These are phyloP conservation scores for Hyles euphorbiae DNA, from an alignment of 1,140 invertebrate species.

Conservation along the genomic window DNA sequence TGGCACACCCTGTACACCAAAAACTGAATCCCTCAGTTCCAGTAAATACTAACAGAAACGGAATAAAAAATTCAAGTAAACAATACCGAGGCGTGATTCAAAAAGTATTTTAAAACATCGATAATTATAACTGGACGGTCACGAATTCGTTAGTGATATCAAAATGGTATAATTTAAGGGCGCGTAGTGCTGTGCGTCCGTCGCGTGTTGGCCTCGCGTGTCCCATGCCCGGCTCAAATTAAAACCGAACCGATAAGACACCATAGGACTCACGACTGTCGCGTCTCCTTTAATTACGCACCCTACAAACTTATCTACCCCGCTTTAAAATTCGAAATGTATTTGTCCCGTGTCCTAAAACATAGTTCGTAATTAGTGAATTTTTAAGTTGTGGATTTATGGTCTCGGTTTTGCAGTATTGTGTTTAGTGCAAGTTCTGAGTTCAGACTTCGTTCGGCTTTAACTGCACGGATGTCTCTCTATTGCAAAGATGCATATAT, in stretches of 20 bases:
- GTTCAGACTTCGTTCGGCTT: no score
- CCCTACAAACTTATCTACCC: constrained; percentile 59
- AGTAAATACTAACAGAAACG: background rate
- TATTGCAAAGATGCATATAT: no score
- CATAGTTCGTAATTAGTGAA: background rate
- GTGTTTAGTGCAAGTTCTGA: no score
- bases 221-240: constrained; percentile 64
- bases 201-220: constrained; percentile 63
- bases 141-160: constrained; percentile 37
- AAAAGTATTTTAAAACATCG: no score
- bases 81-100: no score
- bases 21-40: no score
- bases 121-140: constrained; percentile 13
- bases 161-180: constrained; percentile 47
- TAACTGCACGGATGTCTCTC: no score
- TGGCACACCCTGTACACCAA: no score
- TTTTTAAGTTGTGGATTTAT: background rate
- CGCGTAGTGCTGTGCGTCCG: constrained; percentile 40
- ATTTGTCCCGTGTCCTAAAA: no score
- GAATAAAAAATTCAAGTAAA: background rate
- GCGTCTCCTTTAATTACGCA: constrained; percentile 69
- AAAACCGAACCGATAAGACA: constrained; percentile 61
- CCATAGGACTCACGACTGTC: constrained; percentile 56
- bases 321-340: constrained; percentile 41
- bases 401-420: no score